Conservation (phyloP, 2,888 invertebrate species). For the Peribatodes rhomboidaria region DNA sequence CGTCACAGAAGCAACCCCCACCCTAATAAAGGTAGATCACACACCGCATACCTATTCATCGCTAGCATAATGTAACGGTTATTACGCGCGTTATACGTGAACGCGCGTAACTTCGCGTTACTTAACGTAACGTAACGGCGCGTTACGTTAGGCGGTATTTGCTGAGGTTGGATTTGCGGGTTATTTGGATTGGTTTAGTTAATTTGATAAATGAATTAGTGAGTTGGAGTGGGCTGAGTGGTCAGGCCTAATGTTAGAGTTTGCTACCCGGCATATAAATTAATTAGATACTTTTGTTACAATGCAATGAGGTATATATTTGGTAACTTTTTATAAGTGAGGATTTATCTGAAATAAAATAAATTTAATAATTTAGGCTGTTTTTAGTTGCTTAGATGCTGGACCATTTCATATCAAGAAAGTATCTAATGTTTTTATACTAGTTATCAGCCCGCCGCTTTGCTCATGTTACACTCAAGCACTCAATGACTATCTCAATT, state of each 20-base stretch:
- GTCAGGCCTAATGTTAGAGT: neutral
- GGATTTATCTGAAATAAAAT: no score
- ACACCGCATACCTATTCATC: constrained; percentile 30
- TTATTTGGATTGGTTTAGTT: constrained; percentile 5
- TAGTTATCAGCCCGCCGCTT: no score
- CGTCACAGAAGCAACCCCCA: neutral
- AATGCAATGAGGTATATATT: no score
- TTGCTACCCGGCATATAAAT: neutral
- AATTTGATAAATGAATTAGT: neutral
- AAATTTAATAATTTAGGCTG: no score
- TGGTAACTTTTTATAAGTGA: no score
- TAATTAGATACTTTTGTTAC: no score
- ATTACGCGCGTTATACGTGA: constrained; percentile 45
- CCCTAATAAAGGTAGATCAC: constrained; percentile 44
- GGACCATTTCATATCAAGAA: no score
- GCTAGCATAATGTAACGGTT: constrained; percentile 48
- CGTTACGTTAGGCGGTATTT: constrained; percentile 31
- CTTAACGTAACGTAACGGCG: constrained; percentile 15
- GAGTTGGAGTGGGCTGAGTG: neutral
- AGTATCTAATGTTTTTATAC: no score
- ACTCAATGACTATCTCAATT: no score
- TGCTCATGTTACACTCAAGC: no score
- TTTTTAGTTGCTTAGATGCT: no score
- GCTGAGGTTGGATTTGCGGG: constrained; percentile 12
- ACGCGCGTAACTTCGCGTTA: constrained; percentile 36